Evolutionary conservation across 2,888 invertebrate species (phyloP).

Genomic region (Marronus borbonicus): DNA sequence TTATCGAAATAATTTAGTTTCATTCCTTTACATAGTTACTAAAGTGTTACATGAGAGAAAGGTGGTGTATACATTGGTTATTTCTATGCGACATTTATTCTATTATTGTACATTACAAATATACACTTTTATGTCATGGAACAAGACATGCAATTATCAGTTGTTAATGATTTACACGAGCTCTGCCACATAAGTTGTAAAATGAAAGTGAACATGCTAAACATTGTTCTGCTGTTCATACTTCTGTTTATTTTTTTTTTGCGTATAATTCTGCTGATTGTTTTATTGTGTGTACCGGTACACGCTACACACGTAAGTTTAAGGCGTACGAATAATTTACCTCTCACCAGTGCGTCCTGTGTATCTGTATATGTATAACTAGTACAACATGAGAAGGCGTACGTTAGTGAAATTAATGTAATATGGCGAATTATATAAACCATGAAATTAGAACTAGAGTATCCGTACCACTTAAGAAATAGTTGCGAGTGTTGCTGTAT

Average conservation of each 20-base stretch:
- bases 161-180: conserved; percentile 10
- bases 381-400: not conserved
- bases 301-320: not conserved
- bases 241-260: conserved; percentile 6
- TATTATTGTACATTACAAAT: not conserved
- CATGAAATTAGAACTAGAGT: conserved; percentile 7
- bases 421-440: conserved; percentile 1
- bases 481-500: not conserved
- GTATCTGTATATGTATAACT: not conserved
- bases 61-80: not conserved
- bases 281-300: not conserved
- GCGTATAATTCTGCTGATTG: not conserved
- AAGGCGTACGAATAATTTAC: not conserved
- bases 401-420: not conserved
- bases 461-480: not conserved
- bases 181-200: not conserved
- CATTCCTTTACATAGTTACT: too few species aligned
- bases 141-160: conserved; percentile 8
- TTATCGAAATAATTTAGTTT: too few species aligned
- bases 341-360: not conserved
- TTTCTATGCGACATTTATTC: conserved; percentile 3
- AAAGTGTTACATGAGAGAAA: not conserved
- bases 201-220: conserved; percentile 29
- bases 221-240: conserved; percentile 3
- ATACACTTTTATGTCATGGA: not conserved